phyloP scores from a whole-genome alignment of 2,113 vertebrate species.

The Fregetta grallaria region DNA sequence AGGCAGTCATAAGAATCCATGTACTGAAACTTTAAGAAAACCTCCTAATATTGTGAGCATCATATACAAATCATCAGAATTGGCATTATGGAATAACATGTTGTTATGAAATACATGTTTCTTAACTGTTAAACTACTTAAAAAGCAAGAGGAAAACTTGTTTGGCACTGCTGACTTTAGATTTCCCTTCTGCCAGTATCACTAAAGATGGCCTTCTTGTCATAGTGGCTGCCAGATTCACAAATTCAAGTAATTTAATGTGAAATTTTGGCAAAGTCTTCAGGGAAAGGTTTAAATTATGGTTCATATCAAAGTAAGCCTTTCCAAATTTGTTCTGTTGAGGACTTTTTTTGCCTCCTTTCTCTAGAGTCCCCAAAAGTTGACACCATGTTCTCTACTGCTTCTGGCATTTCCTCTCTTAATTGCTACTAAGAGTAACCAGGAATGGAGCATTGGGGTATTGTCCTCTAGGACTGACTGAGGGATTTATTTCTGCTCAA shows the following conservation, averaged over 20 bases:
- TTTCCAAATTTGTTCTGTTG: not conserved
- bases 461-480: not conserved
- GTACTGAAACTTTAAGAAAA: not conserved
- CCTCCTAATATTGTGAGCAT: not conserved
- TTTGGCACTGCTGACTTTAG: not conserved
- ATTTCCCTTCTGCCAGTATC: not conserved
- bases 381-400: not conserved
- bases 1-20: not conserved
- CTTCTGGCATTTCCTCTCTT: not conserved
- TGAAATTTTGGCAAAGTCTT: not conserved
- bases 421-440: not conserved
- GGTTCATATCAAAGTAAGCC: not conserved
- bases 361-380: not conserved
- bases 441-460: not conserved
- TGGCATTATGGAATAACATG: not conserved
- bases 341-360: not conserved
- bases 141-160: not conserved
- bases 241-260: not conserved
- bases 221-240: not conserved
- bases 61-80: not conserved
- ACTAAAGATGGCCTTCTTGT: not conserved
- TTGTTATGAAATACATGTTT: not conserved
- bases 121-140: not conserved
- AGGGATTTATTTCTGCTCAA: not conserved
- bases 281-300: not conserved